Base-by-base conservation (phyloP, 2,888 invertebrate species). In the Gibbula magus region DNA sequence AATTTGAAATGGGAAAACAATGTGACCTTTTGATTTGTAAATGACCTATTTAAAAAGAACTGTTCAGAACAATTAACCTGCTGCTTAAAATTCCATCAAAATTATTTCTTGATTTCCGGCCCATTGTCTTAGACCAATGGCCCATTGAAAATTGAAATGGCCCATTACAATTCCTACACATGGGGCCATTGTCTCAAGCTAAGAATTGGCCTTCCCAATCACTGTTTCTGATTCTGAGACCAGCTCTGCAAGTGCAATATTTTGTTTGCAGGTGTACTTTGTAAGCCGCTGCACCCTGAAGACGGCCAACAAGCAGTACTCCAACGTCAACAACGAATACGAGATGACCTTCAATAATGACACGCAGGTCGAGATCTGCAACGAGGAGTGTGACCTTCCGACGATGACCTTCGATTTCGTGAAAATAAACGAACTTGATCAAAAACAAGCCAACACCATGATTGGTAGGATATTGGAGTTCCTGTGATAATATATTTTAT, bases 241-340 rank as follows among this genome's bases (percentile, higher is more conserved):
- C 7, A 2, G 3, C 4, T 35, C 35, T 35, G 35, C 3, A 4
- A 10, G 22, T n/a, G 22, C 25, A 45, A 80, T 82, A 20, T 76
- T 73, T 75, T 53, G 73, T 81, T 90, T 91, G 29, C 89, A 96
- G 96, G 94, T 98, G 0, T 99, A 98, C 92, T 97, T 95, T 91
- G 95, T 99, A 82, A 96, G 96, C 70, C 96, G 96, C 83, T 97
- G 96, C 84, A 94, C 94, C 70, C 93, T 99, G n/a, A 99, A 99
- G 92, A 95, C 96, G 0, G 99, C 99, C 0, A 99, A 99, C 93
- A 98, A 98, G 91, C 96, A 96, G 90, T 99, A 95, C 92, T 94
- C 95, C 51, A 95, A 94, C 53, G 93, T 98, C 7, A 96, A 96
- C 86, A 98, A 99, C 91, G 99, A 99, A 91, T 99, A 99, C 90